A percentile compares a stretch with the other conserved stretches of the same genome.
phyloP scores from a whole-genome alignment of 2,888 invertebrate genomes.

The Panopea generosa region DNA sequence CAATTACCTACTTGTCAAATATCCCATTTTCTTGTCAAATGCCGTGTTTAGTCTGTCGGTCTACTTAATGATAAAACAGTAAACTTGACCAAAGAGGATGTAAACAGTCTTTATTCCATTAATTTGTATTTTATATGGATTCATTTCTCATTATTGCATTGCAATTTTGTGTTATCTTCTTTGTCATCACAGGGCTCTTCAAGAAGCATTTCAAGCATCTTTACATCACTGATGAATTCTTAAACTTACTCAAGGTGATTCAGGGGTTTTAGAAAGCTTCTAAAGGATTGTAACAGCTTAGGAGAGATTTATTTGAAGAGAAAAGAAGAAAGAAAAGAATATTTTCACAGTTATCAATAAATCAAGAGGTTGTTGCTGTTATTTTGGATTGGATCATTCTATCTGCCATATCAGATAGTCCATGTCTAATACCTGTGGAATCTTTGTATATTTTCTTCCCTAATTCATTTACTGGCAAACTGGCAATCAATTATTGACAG shows the following conservation, averaged over 20 bases:
- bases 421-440: too few relatives aligned
- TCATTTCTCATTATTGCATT: slow-evolving; percentile 3
- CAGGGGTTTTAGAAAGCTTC: slow-evolving; percentile 42
- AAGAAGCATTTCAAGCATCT: slow-evolving; percentile 35
- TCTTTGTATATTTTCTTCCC: too few relatives aligned
- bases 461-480: too few relatives aligned
- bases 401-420: too few relatives aligned
- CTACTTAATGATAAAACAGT: slow-evolving; percentile 35
- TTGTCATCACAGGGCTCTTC: slow-evolving; percentile 21
- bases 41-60: slow-evolving; percentile 29
- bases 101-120: slow-evolving; percentile 29
- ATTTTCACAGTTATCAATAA: too few relatives aligned
- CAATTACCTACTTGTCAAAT: slow-evolving; percentile 43
- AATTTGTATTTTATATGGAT: slow-evolving; percentile 37
- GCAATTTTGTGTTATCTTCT: slow-evolving; percentile 37
- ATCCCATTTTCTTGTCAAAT: slow-evolving; percentile 40
- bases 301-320: neutral
- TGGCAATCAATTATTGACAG: too few relatives aligned
- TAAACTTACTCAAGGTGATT: slow-evolving; percentile 40
- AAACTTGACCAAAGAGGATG: slow-evolving; percentile 18
- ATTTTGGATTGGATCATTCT: too few relatives aligned
- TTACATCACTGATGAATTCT: slow-evolving; percentile 35
- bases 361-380: too few relatives aligned
- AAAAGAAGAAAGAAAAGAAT: neutral
- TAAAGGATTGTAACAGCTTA: slow-evolving; percentile 36